Base-by-base conservation (phyloP, 64 coral and sea anemone genomes). In the Actinia equina region DNA sequence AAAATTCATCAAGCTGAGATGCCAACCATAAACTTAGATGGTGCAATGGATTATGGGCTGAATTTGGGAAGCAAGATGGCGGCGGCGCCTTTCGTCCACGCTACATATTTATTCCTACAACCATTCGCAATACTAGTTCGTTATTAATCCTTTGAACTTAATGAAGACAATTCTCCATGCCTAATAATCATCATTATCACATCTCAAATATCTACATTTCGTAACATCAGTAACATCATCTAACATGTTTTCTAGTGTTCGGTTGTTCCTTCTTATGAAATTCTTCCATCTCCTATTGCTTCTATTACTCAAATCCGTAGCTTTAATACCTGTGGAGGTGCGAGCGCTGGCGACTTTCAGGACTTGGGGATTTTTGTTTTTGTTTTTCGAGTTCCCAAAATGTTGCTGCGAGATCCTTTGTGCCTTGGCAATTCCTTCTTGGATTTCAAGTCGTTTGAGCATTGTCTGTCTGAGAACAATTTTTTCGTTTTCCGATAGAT, bases 121-220 rank as follows among this genome's bases (percentile, higher is more conserved):
- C 7, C 46, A 4, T 49, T 49, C 46, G 7, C 46, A 49, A 4
- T 8, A 8, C 4, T 4, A 6, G 46, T 49, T 49, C 46, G 46
- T 8, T 49, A 49, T 49, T 8, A 49, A 8, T 49, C 46, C 4
- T 49, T 49, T 49, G 46, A 8, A 49, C 46, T 49, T 49, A 4
- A 49, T 49, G 46, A 49, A 49, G 46, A 49, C 7, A 8, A 49
- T 6, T 6, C 4, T 8, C 46, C 46, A 37, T 49, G 46, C 46
- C 46, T 49, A 49, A 49, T n/a, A 20, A 9, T 69, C 63, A 25
- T 69, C 18, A 69, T 7, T 23, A 69, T 79, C 37, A 15, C 37
- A 45, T 13, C 77, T 79, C 17, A 79, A 79, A 46, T 79, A 79
- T 79, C 77, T 79, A 43, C 77, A 79, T 17, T 79, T 5, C 17